A percentile compares a stretch with the other conserved stretches of the same genome.
phyloP scores from a whole-genome alignment of 2,888 invertebrate species.

The Sarcophaga variegata region DNA sequence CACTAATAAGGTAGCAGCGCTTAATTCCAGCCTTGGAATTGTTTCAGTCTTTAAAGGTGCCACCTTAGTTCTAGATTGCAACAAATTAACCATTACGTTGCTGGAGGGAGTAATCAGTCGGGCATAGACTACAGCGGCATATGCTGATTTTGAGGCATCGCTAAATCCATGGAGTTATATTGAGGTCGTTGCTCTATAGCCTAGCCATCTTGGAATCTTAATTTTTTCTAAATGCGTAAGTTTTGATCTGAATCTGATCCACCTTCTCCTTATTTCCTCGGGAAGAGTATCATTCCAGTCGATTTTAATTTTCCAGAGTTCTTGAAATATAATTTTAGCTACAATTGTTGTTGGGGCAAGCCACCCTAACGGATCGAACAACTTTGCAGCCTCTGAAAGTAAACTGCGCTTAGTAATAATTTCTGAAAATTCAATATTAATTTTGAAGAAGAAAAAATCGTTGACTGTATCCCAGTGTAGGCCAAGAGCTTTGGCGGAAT shows the following conservation, averaged over 20 bases:
- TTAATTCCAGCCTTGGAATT: conserved; percentile 30
- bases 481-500: conserved; percentile 6
- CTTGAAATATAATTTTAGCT: conserved; percentile 57
- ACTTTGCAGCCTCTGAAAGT: conserved; percentile 60
- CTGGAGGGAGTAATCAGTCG: conserved; percentile 30
- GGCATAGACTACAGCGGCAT: conserved; percentile 51
- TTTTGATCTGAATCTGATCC: conserved; percentile 42
- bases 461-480: neutral
- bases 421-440: conserved; percentile 21
- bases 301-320: conserved; percentile 51
- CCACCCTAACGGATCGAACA: conserved; percentile 55
- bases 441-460: conserved; percentile 17
- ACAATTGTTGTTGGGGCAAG: conserved; percentile 1
- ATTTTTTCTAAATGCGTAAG: conserved; percentile 41
- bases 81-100: neutral
- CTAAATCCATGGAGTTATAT: conserved; percentile 62
- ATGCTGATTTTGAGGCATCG: neutral
- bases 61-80: conserved; percentile 37
- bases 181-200: neutral
- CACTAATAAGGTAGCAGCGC: conserved; percentile 8
- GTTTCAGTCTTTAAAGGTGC: conserved; percentile 27
- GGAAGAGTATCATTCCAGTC: conserved; percentile 4
- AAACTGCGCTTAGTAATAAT: conserved; percentile 39
- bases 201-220: conserved; percentile 49
- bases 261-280: conserved; percentile 27